These are phyloP conservation scores for Beris chalybata DNA, from an alignment of 2,888 invertebrate genomes.

Conservation along the genomic window DNA sequence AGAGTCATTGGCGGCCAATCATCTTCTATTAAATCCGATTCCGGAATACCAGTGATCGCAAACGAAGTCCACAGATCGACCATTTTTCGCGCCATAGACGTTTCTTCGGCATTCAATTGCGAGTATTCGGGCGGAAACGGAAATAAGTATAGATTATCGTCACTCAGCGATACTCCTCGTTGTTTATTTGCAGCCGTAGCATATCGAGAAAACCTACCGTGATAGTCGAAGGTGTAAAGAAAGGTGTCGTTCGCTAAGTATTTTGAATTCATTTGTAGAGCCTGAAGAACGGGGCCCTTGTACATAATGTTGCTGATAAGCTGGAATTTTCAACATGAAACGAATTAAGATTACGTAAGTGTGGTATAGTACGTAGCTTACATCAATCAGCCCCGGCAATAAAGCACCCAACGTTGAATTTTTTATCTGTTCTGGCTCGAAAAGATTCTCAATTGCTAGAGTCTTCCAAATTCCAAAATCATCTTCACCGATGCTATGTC, in stretches of 20 bases:
- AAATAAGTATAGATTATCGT: slow-evolving; percentile 59
- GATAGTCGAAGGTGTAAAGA: slow-evolving; percentile 59
- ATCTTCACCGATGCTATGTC: slow-evolving; percentile 50
- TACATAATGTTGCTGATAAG: slow-evolving; percentile 51
- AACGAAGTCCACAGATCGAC: slow-evolving; percentile 45
- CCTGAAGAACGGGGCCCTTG: slow-evolving; percentile 49
- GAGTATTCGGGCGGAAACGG: slow-evolving; percentile 42
- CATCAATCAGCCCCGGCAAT: slow-evolving; percentile 53
- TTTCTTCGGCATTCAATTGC: slow-evolving; percentile 43
- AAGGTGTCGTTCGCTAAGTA: slow-evolving; percentile 50
- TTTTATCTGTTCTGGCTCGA: slow-evolving; percentile 47
- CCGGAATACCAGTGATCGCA: slow-evolving; percentile 39
- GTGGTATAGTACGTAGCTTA: slow-evolving; percentile 45
- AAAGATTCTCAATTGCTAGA: slow-evolving; percentile 49
- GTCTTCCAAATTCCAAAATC: slow-evolving; percentile 49
- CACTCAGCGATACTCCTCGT: slow-evolving; percentile 58
- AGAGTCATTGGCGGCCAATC: slow-evolving; percentile 37
- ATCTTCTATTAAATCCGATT: slow-evolving; percentile 12
- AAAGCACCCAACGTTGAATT: slow-evolving; percentile 56
- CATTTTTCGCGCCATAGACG: slow-evolving; percentile 49
- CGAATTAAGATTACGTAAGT: neutral
- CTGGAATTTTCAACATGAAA: slow-evolving; percentile 33
- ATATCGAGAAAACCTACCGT: slow-evolving; percentile 56
- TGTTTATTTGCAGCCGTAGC: slow-evolving; percentile 51
- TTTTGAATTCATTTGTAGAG: slow-evolving; percentile 48